A percentile compares a stretch with the other conserved stretches of the same genome.
Conservation (phyloP, 2,113 vertebrate genomes). For the Paratilapia polleni region DNA sequence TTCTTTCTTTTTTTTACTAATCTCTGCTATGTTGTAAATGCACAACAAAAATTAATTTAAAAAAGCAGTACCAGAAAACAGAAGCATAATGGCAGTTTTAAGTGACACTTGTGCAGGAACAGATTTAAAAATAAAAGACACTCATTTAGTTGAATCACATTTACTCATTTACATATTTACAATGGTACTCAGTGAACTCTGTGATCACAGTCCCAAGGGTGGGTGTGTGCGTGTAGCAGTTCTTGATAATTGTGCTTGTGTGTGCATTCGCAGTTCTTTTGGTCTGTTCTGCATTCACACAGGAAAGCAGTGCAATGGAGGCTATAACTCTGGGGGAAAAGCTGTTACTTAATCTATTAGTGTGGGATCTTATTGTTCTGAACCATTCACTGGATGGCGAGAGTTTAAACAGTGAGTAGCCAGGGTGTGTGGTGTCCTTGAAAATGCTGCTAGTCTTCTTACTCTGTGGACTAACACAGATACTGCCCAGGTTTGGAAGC, state of each 20-base stretch:
- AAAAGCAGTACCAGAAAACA: too few relatives aligned
- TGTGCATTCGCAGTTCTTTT: background rate
- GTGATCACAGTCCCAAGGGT: background rate
- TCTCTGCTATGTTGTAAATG: background rate
- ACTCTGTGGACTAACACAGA: background rate
- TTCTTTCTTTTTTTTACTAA: background rate
- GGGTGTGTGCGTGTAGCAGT: background rate
- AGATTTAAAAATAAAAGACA: background rate
- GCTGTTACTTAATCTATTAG: background rate
- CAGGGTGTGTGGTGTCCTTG: background rate
- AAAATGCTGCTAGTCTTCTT: background rate
- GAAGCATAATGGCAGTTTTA: too few relatives aligned
- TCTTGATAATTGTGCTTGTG: background rate
- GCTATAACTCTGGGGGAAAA: background rate
- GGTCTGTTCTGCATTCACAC: background rate
- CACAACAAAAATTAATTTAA: background rate
- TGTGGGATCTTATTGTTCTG: background rate
- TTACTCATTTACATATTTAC: background rate
- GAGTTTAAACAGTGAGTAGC: background rate
- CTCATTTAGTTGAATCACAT: background rate
- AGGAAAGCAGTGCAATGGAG: background rate
- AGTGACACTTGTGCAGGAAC: too few relatives aligned
- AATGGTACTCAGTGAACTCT: background rate
- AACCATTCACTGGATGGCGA: background rate
- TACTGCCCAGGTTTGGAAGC: background rate